phyloP scores from a whole-genome alignment of 2,888 invertebrate genomes.

The Lacanobia wlatinum region DNA sequence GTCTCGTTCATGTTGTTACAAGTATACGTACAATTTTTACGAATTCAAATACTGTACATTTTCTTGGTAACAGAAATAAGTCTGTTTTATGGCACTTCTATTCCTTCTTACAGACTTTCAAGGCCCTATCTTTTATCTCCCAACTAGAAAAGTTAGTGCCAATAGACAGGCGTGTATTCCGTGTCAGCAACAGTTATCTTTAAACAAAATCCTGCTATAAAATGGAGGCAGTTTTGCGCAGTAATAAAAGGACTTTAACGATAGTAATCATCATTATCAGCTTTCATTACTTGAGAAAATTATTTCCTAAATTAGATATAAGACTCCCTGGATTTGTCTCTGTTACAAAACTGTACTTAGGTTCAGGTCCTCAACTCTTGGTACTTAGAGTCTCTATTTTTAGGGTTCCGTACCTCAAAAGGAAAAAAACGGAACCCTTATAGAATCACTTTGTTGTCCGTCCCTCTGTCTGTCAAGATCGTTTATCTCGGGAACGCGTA shows the following conservation, averaged over 20 bases:
- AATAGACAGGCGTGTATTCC: background rate
- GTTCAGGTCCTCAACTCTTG: background rate
- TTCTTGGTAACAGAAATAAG: no score
- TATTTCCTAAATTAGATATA: slow-evolving; percentile 55
- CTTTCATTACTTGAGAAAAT: slow-evolving; percentile 60
- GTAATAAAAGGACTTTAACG: slow-evolving; percentile 59
- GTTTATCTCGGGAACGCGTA: no score
- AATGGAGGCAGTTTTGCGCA: slow-evolving; percentile 54
- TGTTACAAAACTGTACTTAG: slow-evolving; percentile 27
- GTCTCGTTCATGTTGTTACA: no score
- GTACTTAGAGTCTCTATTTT: background rate
- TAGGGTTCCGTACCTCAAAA: no score
- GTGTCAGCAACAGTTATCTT: slow-evolving; percentile 46
- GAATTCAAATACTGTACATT: no score
- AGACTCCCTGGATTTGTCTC: slow-evolving; percentile 33
- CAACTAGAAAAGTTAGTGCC: slow-evolving; percentile 18
- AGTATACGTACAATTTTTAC: no score
- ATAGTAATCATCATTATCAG: slow-evolving; percentile 61
- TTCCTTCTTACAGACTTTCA: background rate
- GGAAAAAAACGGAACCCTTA: no score
- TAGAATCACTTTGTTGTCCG: no score
- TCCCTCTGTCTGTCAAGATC: no score
- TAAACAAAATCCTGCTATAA: slow-evolving; percentile 56
- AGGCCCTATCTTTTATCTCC: background rate
- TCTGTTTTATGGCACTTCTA: no score